These are phyloP conservation scores for Uloborus diversus DNA, from an alignment of 1,140 invertebrate genomes.

Conservation along the genomic window DNA sequence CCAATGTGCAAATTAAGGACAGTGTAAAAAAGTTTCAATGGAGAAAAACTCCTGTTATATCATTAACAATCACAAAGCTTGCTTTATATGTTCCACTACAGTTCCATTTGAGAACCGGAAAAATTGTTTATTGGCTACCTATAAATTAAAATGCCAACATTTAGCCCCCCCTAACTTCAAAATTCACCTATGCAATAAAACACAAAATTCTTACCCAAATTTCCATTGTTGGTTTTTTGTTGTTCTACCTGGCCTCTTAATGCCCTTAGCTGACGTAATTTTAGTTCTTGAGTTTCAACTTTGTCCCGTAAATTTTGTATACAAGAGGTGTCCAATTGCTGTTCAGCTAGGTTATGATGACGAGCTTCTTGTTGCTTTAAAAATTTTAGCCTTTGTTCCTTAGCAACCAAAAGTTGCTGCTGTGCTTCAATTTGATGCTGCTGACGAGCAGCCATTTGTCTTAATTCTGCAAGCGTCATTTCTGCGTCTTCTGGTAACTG, in stretches of 20 bases:
- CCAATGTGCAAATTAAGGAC: no score
- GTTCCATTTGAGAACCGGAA: no score
- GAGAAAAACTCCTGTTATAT: no score
- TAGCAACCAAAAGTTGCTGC: conserved; percentile 87
- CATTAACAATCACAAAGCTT: no score
- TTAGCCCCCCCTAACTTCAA: no score
- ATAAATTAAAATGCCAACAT: no score
- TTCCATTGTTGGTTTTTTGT: conserved; percentile 87
- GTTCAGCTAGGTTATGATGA: conserved; percentile 80
- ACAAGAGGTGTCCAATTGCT: conserved; percentile 75
- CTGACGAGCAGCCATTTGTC: conserved; percentile 91
- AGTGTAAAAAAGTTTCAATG: no score
- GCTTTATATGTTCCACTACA: no score
- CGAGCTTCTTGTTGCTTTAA: conserved; percentile 90
- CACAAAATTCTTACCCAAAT: conserved; percentile 94
- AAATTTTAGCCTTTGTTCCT: conserved; percentile 91
- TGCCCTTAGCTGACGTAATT: conserved; percentile 86
- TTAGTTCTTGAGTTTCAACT: conserved; percentile 92
- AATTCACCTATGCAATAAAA: no score
- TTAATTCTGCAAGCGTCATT: conserved; percentile 69
- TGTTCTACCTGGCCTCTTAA: conserved; percentile 91
- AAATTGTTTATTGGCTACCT: no score
- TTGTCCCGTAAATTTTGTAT: conserved; percentile 85
- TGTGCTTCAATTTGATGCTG: conserved; percentile 95
- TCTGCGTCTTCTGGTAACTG: conserved; percentile 79